A percentile compares a stretch with the other conserved stretches of the same genome.
These are phyloP conservation scores for Brachypodius melanocephalos DNA, from an alignment of 2,113 vertebrate species.

Conservation along the genomic window DNA sequence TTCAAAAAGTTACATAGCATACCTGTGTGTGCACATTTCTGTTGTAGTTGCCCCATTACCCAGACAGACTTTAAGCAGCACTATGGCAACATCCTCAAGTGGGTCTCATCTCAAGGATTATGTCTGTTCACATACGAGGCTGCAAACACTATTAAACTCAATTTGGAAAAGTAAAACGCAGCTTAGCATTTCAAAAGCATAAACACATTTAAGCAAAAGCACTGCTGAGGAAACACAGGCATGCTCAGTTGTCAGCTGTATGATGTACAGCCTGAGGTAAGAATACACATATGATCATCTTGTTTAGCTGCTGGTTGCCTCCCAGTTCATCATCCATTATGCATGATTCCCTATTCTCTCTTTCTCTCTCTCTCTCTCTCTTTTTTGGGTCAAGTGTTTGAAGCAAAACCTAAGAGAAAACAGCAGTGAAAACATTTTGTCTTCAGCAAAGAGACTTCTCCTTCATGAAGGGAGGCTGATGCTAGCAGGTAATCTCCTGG, in stretches of 20 bases:
- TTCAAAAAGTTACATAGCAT: background rate
- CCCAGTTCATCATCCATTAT: background rate
- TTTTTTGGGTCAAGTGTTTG: constrained; percentile 74
- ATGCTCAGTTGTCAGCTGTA: background rate
- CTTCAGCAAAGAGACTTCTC: constrained; percentile 76
- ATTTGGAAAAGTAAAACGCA: background rate
- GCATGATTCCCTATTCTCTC: background rate
- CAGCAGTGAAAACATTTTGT: constrained; percentile 83
- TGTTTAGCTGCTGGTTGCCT: background rate
- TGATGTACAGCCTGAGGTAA: background rate
- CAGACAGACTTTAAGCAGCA: background rate
- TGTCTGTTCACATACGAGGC: background rate
- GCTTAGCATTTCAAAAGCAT: background rate
- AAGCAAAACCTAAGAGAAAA: constrained; percentile 86
- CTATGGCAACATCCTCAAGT: background rate
- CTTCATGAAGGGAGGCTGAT: constrained; percentile 83
- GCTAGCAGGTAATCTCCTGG: constrained; percentile 75
- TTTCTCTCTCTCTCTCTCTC: background rate
- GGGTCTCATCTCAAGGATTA: background rate
- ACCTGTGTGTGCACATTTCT: background rate
- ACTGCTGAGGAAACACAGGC: background rate
- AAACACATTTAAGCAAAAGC: background rate
- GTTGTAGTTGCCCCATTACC: background rate
- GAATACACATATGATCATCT: background rate
- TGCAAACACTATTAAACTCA: background rate